Base-by-base conservation (phyloP, 2,797 vertebrate genomes). In the Coendou prehensilis region DNA sequence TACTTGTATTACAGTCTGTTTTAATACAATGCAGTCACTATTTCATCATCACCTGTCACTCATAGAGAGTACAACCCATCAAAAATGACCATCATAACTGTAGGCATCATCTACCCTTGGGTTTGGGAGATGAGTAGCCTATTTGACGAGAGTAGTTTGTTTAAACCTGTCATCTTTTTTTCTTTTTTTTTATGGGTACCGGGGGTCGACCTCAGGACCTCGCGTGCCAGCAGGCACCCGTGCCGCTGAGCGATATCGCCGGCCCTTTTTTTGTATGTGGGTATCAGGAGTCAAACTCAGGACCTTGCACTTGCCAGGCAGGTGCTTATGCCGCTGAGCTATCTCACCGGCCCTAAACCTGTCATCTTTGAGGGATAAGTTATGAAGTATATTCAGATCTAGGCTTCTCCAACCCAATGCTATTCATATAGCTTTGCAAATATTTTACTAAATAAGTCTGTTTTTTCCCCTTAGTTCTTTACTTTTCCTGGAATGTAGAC, bases 401-500 rank as follows among this genome's bases (percentile, higher is more conserved):
- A 78, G 13, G 10, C 8, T 75, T 57, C 30, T 79, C 18, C 9
- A 64, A 79, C 22, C n/a, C 80, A 54, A 54, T 56, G 26, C 59
- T 75, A 18, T 69, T 59, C 15, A 82, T 45, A 17, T 41, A 54
- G 7, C 56, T 9, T 28, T 59, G 8, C 14, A 23, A 61, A 41
- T 59, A 17, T 93, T 87, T 94, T 82, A 37, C 59, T 33, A 90
- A 94, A 59, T 57, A 90, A 75, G 87, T 63, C 17, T 85, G 33
- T 4, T 56, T 63, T 63, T 86, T 83, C 57, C 30, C 33, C 95
- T 85, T 30, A 76, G 0, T 59, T 33, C 61, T 84, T 93, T 56
- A 17, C 33, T 61, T 96, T 75, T 54, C 71, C 6, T 69, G 85
- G 28, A 80, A 86, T 84, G n/a, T 89, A 78, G 11, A 75, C 33